Percentiles rank a stretch among this genome's conserved stretches.
Evolutionary conservation across 2,797 vertebrate genomes (phyloP).

Genomic region (Peromyscus attwateri): DNA sequence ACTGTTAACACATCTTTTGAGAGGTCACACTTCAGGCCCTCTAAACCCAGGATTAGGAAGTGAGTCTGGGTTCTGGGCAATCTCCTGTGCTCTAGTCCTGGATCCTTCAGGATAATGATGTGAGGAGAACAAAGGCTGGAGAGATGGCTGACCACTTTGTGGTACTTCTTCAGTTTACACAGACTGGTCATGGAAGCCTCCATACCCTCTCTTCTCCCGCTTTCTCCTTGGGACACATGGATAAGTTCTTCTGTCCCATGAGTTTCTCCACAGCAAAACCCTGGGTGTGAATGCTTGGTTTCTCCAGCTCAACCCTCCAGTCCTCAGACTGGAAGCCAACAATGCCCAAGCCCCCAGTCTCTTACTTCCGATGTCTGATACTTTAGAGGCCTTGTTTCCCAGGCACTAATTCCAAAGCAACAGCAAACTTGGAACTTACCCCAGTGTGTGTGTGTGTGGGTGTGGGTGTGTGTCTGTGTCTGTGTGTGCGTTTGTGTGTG

Average conservation of each 20-base stretch:
- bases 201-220: background rate
- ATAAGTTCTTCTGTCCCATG: background rate
- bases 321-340: background rate
- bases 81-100: background rate
- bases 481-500: background rate
- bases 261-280: background rate
- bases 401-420: background rate
- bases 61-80: background rate
- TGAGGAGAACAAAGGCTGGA: background rate
- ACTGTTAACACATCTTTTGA: background rate
- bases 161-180: background rate
- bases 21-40: background rate
- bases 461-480: background rate
- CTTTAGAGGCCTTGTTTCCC: background rate
- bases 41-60: background rate
- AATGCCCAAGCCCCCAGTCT: background rate
- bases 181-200: background rate
- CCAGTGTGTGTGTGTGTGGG: background rate
- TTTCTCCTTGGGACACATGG: rapidly evolving
- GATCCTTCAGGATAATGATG: background rate
- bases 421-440: background rate
- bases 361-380: background rate
- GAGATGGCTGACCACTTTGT: background rate
- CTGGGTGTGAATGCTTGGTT: background rate
- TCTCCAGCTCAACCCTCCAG: background rate